phyloP scores from a whole-genome alignment of 2,113 vertebrate species.

The Periophthalmodon schlosseri region DNA sequence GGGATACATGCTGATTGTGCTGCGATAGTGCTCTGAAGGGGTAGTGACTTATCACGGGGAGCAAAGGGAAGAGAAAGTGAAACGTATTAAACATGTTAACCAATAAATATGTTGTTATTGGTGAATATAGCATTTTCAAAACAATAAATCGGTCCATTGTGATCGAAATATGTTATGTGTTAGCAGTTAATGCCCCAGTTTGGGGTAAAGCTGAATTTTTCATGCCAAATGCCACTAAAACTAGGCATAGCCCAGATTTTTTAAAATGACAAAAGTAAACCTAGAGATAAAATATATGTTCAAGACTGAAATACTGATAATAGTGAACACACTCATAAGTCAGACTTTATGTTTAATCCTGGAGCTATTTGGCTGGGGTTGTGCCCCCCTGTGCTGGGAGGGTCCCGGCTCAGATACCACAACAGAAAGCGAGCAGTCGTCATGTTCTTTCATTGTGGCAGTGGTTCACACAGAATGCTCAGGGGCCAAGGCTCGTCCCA shows the following conservation, averaged over 20 bases:
- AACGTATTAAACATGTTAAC: too few relatives aligned
- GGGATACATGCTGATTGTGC: too few relatives aligned
- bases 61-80: too few relatives aligned
- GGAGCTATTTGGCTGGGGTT: background rate
- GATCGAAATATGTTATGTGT: too few relatives aligned
- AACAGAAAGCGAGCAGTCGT: constrained; percentile 4
- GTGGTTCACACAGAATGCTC: constrained; percentile 3
- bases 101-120: too few relatives aligned
- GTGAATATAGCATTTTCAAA: too few relatives aligned
- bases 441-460: constrained; percentile 1
- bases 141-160: too few relatives aligned
- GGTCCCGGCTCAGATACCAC: constrained; percentile 8
- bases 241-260: background rate
- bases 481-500: background rate
- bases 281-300: background rate
- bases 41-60: too few relatives aligned
- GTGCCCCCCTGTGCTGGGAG: background rate
- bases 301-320: background rate
- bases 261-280: background rate
- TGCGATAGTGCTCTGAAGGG: too few relatives aligned
- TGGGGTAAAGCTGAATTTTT: background rate
- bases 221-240: background rate
- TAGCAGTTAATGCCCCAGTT: background rate
- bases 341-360: constrained; percentile 3
- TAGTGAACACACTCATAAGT: background rate